A percentile compares a stretch with the other conserved stretches of the same genome.
phyloP scores from a whole-genome alignment of 1,140 invertebrate species.

The Ctenoplectra terminalis region DNA sequence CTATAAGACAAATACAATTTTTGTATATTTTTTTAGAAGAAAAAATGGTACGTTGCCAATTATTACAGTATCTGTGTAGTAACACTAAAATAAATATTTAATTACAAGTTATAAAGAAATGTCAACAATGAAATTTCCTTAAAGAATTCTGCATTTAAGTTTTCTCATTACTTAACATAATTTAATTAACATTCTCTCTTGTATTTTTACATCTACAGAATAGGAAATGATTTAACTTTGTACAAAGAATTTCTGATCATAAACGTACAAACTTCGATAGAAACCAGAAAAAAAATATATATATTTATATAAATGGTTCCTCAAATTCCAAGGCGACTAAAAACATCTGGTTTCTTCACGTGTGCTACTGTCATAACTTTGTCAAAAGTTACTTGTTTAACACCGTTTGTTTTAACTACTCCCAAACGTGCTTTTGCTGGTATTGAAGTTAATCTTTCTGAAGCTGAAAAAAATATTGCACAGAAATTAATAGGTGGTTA shows the following conservation, averaged over 20 bases:
- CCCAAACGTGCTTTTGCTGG: slow-evolving; percentile 81
- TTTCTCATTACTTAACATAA: slow-evolving; percentile 18
- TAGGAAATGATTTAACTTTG: slow-evolving; percentile 57
- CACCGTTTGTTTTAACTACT: slow-evolving; percentile 19
- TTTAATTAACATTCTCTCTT: slow-evolving; percentile 7
- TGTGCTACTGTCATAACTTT: slow-evolving; percentile 74
- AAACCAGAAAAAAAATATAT: not conserved
- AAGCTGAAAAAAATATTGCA: slow-evolving; percentile 71
- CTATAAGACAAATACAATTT: slow-evolving; percentile 14
- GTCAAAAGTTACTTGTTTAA: slow-evolving; percentile 81
- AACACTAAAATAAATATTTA: slow-evolving; percentile 16
- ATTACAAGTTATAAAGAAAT: not conserved
- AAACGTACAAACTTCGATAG: slow-evolving; percentile 20
- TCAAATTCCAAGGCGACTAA: slow-evolving; percentile 80
- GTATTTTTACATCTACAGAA: slow-evolving; percentile 21
- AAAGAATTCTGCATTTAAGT: slow-evolving; percentile 6
- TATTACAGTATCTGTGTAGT: slow-evolving; percentile 18
- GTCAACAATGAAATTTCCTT: not conserved
- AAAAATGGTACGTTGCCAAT: not conserved
- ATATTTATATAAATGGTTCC: slow-evolving; percentile 9
- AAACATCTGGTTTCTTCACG: slow-evolving; percentile 77
- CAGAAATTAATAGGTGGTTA: slow-evolving; percentile 7
- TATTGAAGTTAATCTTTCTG: slow-evolving; percentile 71
- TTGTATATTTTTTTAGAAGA: not conserved
- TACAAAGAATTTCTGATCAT: slow-evolving; percentile 47